Evolutionary conservation across 2,113 vertebrate species (phyloP), one percentile per base, ranked within the genome.

Genomic region (Dicrurus megarhynchus): DNA sequence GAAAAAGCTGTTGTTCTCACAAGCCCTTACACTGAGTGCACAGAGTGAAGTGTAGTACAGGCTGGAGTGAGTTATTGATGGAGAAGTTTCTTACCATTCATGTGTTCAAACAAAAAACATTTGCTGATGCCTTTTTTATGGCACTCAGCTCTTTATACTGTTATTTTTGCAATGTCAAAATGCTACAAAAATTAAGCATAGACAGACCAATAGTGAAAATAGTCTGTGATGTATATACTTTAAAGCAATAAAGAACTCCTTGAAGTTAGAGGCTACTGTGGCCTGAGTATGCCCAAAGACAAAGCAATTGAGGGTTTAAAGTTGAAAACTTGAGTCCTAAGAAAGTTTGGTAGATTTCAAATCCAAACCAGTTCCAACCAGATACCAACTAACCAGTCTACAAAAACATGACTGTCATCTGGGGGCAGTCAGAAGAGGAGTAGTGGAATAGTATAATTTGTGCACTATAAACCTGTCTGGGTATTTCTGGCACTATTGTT

Each of bases 401-500:
- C 68, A 79, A 73, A 82, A 96, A 56, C 4, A 16, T 59, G 77
- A 80, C 89, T 53, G 81, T 89, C 85, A 94, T 88, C 52, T 61
- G 19, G 24, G 22, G 55, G 79, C 41, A 78, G 76, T 67, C 17
- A 10, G 83, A 82, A 87, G 79, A 95, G 30, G 89, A 88, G 65
- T 69, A 69, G 59, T 16, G 28, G 85, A 91, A 74, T n/a, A 65
- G 82, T 33, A 44, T 57, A 86, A 95, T 76, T 50, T 39, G 53
- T 81, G 37, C 32, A 18, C 92, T 95, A 87, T 98, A 96, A 98
- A 96, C 47, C 71, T 91, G 91, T 91, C 97, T 96, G 88, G 33
- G 46, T 95, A 95, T 96, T 97, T 96, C 65, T 92, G 93, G 84
- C 89, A 85, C 94, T 95, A 97, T 97, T 95, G 95, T 95, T 96